Conservation (phyloP, 2,113 vertebrate genomes). For the Protobothrops flavoviridis region DNA sequence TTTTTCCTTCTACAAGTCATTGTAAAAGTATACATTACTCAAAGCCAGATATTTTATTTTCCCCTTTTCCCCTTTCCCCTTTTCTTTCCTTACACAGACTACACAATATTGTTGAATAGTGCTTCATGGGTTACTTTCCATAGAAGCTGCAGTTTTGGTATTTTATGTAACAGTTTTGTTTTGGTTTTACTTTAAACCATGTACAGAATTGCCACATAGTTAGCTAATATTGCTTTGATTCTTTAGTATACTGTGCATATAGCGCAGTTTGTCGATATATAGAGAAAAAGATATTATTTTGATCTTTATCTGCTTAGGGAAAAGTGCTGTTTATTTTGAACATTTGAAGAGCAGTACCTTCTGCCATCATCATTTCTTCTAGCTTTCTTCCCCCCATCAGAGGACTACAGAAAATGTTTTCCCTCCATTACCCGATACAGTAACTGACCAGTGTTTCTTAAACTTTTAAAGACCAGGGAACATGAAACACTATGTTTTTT, state of each 20-base stretch:
- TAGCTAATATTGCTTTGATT: background rate
- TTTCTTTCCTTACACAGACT: background rate
- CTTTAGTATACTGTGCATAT: background rate
- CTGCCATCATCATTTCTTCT: background rate
- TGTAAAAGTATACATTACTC: fast-evolving
- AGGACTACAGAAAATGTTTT: background rate
- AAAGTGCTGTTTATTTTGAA: background rate
- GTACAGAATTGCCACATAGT: background rate
- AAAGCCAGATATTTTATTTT: background rate
- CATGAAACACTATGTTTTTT: background rate
- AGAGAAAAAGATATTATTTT: background rate
- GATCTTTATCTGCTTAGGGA: background rate
- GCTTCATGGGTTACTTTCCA: background rate
- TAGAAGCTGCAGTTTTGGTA: background rate
- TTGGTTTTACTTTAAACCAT: background rate
- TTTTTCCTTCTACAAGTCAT: background rate
- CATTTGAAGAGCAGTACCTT: background rate
- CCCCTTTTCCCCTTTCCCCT: background rate
- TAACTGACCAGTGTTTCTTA: background rate
- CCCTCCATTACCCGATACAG: background rate
- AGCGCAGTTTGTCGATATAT: background rate
- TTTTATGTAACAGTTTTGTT: background rate
- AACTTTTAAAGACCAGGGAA: background rate
- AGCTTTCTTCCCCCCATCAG: background rate
- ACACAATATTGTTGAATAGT: fast-evolving